Conservation (phyloP, 2,113 vertebrate genomes). For the Vanacampus margaritifer region DNA sequence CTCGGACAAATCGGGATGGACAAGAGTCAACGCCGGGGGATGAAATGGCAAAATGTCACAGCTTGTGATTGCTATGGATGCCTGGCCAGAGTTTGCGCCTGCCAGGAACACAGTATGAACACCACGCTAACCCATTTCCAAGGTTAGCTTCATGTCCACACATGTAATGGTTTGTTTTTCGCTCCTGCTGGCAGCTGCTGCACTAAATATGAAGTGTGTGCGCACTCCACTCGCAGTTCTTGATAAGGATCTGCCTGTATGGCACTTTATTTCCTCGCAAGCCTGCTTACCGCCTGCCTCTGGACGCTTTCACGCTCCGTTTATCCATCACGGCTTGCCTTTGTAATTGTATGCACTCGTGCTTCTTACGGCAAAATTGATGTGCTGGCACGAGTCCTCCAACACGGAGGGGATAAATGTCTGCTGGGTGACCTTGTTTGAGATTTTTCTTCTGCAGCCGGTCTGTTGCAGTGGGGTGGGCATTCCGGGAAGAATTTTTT, state of each 20-base stretch:
- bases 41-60: no score
- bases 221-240: conserved; percentile 7
- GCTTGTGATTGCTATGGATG: no score
- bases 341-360: conserved; percentile 36
- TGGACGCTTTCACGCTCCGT: conserved; percentile 33
- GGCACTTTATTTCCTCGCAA: conserved; percentile 24
- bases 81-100: no score
- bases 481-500: no score
- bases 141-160: background rate
- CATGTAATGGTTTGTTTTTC: conserved; percentile 16
- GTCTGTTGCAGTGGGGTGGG: background rate
- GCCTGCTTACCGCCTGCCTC: conserved; percentile 14
- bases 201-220: conserved; percentile 15
- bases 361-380: conserved; percentile 47
- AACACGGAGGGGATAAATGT: conserved; percentile 38
- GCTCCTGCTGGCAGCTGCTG: conserved; percentile 40
- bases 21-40: no score
- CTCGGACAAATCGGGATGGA: no score
- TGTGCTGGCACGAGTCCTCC: conserved; percentile 17
- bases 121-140: background rate
- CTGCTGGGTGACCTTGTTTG: conserved; percentile 53
- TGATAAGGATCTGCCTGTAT: conserved; percentile 42
- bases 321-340: conserved; percentile 32
- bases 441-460: conserved; percentile 12
- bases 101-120: no score